Evolutionary conservation across 2,113 vertebrate genomes (phyloP).

Genomic region (Potamarius usumacintae): DNA sequence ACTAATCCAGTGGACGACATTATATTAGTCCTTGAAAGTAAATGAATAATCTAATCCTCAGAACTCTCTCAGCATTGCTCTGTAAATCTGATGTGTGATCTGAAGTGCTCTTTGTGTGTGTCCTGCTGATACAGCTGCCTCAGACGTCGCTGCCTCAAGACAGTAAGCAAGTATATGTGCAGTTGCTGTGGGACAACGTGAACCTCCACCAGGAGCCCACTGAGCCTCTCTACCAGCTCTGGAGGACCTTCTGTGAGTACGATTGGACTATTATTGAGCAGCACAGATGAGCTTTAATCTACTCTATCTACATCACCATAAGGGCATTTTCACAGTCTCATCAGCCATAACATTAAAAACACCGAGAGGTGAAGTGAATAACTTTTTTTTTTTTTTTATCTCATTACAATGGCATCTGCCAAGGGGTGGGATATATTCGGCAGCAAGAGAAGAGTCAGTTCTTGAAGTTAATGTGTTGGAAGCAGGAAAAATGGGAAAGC

Average conservation of each 20-base stretch:
- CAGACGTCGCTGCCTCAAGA: constrained; percentile 88
- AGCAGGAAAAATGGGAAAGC: too few relatives aligned
- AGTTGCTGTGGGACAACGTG: constrained; percentile 95
- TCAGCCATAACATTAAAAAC: too few relatives aligned
- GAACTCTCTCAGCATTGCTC: neutral
- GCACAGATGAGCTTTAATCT: neutral
- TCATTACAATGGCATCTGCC: too few relatives aligned
- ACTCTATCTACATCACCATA: neutral
- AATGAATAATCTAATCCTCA: neutral
- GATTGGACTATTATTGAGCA: neutral
- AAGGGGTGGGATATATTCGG: too few relatives aligned
- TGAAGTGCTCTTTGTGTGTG: neutral
- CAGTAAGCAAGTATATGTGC: constrained; percentile 91
- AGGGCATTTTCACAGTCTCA: too few relatives aligned
- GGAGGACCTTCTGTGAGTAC: constrained; percentile 89
- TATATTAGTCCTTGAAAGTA: neutral
- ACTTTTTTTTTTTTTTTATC: too few relatives aligned
- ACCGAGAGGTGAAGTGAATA: too few relatives aligned
- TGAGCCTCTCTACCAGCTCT: constrained; percentile 87
- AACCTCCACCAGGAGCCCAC: constrained; percentile 90
- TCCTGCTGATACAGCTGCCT: constrained; percentile 78
- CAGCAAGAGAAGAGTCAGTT: too few relatives aligned
- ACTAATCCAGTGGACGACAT: neutral
- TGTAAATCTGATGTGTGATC: neutral
- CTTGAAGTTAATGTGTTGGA: too few relatives aligned